Percentiles rank a stretch among this genome's conserved stretches.
Conservation (phyloP, 2,888 invertebrate genomes). For the Odiellus spinosus region DNA sequence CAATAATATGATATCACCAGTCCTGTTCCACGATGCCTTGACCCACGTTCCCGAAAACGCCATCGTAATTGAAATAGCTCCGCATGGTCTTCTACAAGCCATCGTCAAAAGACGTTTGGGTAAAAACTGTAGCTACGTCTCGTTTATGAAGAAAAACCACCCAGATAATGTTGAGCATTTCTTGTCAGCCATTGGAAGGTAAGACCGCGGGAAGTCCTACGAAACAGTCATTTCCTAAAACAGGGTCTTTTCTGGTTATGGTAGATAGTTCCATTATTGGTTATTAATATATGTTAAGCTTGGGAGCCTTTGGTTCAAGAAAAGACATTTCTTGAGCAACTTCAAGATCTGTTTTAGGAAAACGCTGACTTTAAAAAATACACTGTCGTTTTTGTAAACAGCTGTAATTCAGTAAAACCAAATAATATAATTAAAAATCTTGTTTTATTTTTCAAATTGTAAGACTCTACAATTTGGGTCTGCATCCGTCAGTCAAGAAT, state of each 20-base stretch:
- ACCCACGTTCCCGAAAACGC: slow-evolving; percentile 71
- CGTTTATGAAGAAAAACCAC: slow-evolving; percentile 62
- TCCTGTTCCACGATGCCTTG: slow-evolving; percentile 77
- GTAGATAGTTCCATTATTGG: too few species aligned
- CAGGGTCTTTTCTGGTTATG: too few species aligned
- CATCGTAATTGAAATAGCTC: slow-evolving; percentile 80
- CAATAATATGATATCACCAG: slow-evolving; percentile 85
- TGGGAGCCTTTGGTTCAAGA: too few species aligned
- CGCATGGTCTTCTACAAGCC: slow-evolving; percentile 84
- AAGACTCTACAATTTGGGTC: slow-evolving; percentile 60
- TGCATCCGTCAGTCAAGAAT: slow-evolving; percentile 51
- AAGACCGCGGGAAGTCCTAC: too few species aligned
- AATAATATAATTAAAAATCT: not conserved
- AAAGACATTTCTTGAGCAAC: too few species aligned
- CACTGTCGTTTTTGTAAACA: too few species aligned
- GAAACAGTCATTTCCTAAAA: too few species aligned
- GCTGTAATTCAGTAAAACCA: too few species aligned
- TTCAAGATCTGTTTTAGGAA: too few species aligned
- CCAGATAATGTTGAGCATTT: slow-evolving; percentile 57
- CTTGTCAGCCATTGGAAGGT: slow-evolving; percentile 62
- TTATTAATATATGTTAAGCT: too few species aligned
- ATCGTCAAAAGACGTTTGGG: slow-evolving; percentile 72
- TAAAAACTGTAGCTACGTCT: slow-evolving; percentile 54
- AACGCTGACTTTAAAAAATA: too few species aligned
- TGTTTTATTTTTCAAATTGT: slow-evolving; percentile 19